A percentile compares a stretch with the other conserved stretches of the same genome.
phyloP scores from a whole-genome alignment of 2,113 vertebrate genomes.

The Ameiurus melas region DNA sequence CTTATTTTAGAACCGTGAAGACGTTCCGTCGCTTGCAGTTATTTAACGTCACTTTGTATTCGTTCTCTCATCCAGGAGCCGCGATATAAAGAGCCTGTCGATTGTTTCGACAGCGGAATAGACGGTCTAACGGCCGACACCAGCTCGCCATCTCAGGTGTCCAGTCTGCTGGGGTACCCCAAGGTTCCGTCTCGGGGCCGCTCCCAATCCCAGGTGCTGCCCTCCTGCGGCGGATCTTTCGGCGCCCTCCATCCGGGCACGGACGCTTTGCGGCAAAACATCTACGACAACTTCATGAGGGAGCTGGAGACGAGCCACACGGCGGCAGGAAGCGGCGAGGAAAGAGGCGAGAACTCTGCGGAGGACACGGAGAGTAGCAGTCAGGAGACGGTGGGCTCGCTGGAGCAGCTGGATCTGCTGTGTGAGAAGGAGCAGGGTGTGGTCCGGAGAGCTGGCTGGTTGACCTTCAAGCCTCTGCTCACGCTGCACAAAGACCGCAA shows the following conservation, averaged over 20 bases:
- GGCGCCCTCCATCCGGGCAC: constrained; percentile 68
- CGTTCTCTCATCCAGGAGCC: constrained; percentile 76
- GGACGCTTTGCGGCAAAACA: constrained; percentile 78
- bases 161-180: constrained; percentile 79
- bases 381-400: constrained; percentile 85
- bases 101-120: constrained; percentile 85
- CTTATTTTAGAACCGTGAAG: neutral
- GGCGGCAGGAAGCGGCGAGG: constrained; percentile 83
- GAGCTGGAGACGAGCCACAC: constrained; percentile 81
- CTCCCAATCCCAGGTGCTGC: constrained; percentile 60
- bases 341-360: constrained; percentile 62
- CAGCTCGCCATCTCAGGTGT: constrained; percentile 76
- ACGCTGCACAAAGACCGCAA: constrained; percentile 94
- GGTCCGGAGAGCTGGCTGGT: constrained; percentile 92
- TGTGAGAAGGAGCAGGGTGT: constrained; percentile 96
- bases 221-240: constrained; percentile 76
- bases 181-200: constrained; percentile 41
- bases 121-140: constrained; percentile 80
- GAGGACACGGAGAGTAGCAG: constrained; percentile 81
- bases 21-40: neutral
- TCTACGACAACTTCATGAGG: constrained; percentile 91
- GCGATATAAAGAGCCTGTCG: constrained; percentile 80
- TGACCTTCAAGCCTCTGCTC: constrained; percentile 92
- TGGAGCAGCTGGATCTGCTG: constrained; percentile 90
- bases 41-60: neutral